phyloP scores from a whole-genome alignment of 2,113 vertebrate genomes.

The Pavo muticus region DNA sequence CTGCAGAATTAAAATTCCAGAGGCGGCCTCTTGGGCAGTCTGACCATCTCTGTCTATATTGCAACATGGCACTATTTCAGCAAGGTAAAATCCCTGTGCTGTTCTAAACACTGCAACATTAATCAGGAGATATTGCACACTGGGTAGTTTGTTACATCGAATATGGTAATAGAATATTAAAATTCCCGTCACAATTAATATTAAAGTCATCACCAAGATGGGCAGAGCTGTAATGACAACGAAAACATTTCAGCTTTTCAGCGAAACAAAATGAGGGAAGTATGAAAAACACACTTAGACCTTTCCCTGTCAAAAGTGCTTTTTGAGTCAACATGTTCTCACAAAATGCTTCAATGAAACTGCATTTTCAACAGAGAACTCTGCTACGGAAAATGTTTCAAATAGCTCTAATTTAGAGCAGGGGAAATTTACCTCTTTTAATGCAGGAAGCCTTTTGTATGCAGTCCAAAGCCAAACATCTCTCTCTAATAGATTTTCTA shows the following conservation, averaged over 20 bases:
- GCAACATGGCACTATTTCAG: neutral
- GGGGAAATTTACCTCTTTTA: slow-evolving; percentile 57
- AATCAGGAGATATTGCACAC: neutral
- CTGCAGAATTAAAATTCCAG: neutral
- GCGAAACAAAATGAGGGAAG: neutral
- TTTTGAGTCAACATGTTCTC: slow-evolving; percentile 64
- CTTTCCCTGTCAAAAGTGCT: slow-evolving; percentile 48
- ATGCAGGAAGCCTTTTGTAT: slow-evolving; percentile 62
- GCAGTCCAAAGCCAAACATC: slow-evolving; percentile 53
- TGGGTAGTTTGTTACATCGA: neutral
- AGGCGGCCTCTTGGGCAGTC: neutral
- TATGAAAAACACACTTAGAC: slow-evolving; percentile 45
- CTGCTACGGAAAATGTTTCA: slow-evolving; percentile 64
- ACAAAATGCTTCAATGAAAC: slow-evolving; percentile 64
- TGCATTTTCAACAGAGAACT: slow-evolving; percentile 67
- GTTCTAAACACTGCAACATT: neutral
- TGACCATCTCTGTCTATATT: neutral
- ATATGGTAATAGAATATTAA: neutral
- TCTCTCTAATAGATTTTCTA: slow-evolving; percentile 62
- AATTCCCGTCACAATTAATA: slow-evolving; percentile 19
- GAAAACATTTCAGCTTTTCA: slow-evolving; percentile 39
- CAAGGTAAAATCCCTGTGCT: neutral
- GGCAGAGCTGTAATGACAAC: slow-evolving; percentile 3
- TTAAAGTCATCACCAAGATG: neutral
- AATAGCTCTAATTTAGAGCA: slow-evolving; percentile 66